These are phyloP conservation scores for Thymelicus sylvestris DNA, from an alignment of 2,888 invertebrate genomes.

Conservation along the genomic window DNA sequence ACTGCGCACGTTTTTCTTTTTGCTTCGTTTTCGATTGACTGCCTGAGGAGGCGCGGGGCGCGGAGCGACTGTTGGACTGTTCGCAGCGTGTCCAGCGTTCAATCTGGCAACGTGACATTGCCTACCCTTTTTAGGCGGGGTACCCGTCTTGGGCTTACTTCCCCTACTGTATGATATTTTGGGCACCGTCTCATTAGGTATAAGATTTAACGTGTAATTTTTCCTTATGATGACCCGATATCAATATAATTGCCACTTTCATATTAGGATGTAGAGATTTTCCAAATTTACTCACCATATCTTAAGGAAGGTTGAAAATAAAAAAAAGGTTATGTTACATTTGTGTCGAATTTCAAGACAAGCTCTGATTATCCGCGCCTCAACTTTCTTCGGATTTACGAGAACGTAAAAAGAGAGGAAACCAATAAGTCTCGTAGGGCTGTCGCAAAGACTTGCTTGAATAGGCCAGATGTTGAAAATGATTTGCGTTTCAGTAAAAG, in stretches of 20 bases:
- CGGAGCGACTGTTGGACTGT: too few species aligned
- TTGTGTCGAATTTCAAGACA: conserved; percentile 39
- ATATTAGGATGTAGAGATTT: conserved; percentile 4
- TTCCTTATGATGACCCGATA: not conserved
- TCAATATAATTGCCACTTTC: not conserved
- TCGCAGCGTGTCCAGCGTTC: too few species aligned
- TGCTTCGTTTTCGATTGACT: too few species aligned
- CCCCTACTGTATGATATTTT: too few species aligned
- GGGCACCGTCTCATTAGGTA: too few species aligned
- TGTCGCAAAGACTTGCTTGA: conserved; percentile 24
- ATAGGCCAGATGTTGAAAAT: conserved; percentile 35
- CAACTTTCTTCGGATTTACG: conserved; percentile 46
- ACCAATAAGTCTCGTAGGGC: conserved; percentile 49
- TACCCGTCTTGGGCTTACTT: too few species aligned
- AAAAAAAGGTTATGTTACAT: conserved; percentile 40
- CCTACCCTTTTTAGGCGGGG: too few species aligned
- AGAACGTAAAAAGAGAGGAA: conserved; percentile 53
- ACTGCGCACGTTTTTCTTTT: too few species aligned
- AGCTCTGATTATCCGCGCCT: conserved; percentile 39
- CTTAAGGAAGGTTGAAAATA: conserved; percentile 30
- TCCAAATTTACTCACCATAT: conserved; percentile 14
- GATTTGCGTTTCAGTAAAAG: conserved; percentile 22
- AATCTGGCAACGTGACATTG: too few species aligned
- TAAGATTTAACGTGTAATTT: too few species aligned
- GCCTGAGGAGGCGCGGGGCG: too few species aligned